Evolutionary conservation across 2,888 invertebrate genomes (phyloP), one percentile per base, ranked within the genome.

Genomic region (Willowsia nigromaculata): DNA sequence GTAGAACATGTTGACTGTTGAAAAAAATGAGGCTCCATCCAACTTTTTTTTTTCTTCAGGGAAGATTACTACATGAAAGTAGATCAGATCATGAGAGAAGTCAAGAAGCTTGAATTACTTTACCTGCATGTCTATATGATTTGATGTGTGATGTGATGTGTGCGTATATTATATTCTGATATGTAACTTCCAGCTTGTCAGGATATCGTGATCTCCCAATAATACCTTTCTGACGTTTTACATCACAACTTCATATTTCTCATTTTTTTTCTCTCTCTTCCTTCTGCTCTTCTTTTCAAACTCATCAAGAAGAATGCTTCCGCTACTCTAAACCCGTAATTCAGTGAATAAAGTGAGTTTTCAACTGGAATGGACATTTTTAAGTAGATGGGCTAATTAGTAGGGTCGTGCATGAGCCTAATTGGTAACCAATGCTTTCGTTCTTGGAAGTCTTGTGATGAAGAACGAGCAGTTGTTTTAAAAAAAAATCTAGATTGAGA

Each of bases 371-470:
- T 76, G 68, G 84, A 78, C 84, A 84, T 84, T 84, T 88, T 88
- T 78, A 88, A 88, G 88, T 83, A 84, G 88, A 84, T 84, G 50
- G 88, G 40, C 78, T 88, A 88, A 88, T 88, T 88, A 88, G 88
- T 88, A 88, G 74, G 88, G 88, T 88, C 84, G 78, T 88, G 88
- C 83, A 83, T 18, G 37, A 62, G 40, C 84, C 88, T 88, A 88
- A 88, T 88, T 84, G 84, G 83, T 76, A 86, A 76, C 88, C 62
- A 88, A 56, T 78, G 65, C 30, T 81, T 22, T 82, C 76, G 22
- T 83, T 88, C 85, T 78, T 78, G 78, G 85, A 85, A 85, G 85
- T 53, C 78, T 18, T 78, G 78, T 78, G 18, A 33, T 74, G 74
- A 18, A 18, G 68, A n/a, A n/a, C 18, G n/a, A 78, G 22, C 59